Conservation (phyloP, 2,888 invertebrate genomes). For the Lobophora halterata region DNA sequence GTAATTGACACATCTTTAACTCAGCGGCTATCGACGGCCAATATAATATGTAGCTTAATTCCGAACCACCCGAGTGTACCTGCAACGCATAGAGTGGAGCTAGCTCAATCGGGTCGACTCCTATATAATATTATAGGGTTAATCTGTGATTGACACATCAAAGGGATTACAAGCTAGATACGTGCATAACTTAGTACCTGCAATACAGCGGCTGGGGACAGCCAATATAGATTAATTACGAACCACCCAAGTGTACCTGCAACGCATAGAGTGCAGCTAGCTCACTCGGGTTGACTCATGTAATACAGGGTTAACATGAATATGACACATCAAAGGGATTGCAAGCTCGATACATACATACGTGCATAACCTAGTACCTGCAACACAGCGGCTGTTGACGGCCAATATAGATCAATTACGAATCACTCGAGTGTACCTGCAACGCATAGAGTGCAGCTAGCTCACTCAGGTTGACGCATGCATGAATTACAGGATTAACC, state of each 20-base stretch:
- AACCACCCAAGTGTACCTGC: not conserved
- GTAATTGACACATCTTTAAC: too few relatives aligned
- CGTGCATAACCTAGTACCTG: too few relatives aligned
- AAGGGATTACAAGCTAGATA: slow-evolving; percentile 4
- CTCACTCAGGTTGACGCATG: too few relatives aligned
- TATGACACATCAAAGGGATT: slow-evolving; percentile 12
- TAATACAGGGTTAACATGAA: slow-evolving; percentile 1
- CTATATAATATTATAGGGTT: slow-evolving; percentile 2
- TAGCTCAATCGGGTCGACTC: too few relatives aligned
- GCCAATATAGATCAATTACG: not conserved
- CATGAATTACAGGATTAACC: slow-evolving; percentile 4
- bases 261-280: too few relatives aligned
- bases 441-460: too few relatives aligned
- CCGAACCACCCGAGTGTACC: too few relatives aligned
- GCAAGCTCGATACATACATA: too few relatives aligned
- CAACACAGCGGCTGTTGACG: not conserved
- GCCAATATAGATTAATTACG: not conserved
- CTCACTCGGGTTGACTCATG: too few relatives aligned
- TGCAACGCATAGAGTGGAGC: too few relatives aligned
- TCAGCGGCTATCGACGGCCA: not conserved
- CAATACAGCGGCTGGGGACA: not conserved
- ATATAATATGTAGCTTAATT: too few relatives aligned
- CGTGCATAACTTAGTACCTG: too few relatives aligned
- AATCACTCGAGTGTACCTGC: not conserved
- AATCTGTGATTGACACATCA: slow-evolving; percentile 11